Percentiles rank a stretch among this genome's conserved stretches.
phyloP scores from a whole-genome alignment of 23 tunicate species.

The Phallusia fumigata region DNA sequence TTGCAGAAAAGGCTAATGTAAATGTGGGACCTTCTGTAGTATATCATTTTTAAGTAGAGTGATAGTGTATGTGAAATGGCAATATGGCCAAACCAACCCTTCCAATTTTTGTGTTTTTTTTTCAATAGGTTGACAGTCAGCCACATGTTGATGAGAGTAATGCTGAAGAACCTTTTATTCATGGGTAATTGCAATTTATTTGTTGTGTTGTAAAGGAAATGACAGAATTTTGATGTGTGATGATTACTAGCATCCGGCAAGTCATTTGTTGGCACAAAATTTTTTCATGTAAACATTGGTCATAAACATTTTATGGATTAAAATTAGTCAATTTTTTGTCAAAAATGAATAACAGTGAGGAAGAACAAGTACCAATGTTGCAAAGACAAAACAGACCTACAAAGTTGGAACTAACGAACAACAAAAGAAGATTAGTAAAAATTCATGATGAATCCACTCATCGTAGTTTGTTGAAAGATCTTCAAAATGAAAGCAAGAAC shows the following conservation, averaged over 20 bases:
- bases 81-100: no score
- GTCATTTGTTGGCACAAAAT: no score
- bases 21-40: no score
- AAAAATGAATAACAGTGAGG: no score
- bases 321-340: no score
- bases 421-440: neutral
- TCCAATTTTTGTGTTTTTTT: neutral
- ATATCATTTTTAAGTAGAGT: no score
- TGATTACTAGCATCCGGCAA: no score
- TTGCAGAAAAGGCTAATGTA: no score
- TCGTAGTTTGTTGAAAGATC: neutral
- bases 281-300: no score
- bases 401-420: neutral
- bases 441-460: neutral
- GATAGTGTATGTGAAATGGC: no score
- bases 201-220: neutral
- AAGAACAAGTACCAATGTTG: neutral
- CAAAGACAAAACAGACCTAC: constrained; percentile 1
- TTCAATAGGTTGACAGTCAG: neutral
- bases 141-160: neutral
- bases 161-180: neutral
- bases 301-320: no score
- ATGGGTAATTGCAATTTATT: neutral
- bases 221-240: neutral
- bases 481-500: constrained; percentile 27